phyloP scores from a whole-genome alignment of 2,113 vertebrate genomes.

The Callaeas wilsoni region DNA sequence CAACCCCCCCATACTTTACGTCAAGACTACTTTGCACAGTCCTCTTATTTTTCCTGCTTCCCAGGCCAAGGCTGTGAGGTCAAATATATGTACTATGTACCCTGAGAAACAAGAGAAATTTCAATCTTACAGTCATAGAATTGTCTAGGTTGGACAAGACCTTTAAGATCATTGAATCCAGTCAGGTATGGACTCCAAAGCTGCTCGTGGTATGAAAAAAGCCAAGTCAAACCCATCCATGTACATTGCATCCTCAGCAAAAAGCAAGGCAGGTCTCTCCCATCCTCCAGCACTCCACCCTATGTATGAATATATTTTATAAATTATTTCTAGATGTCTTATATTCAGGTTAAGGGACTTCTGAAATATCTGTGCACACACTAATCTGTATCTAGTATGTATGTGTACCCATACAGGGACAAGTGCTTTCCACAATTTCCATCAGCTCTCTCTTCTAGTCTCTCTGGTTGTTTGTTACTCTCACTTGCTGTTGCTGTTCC shows the following conservation, averaged over 20 bases:
- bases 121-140: neutral
- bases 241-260: neutral
- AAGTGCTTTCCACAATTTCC: neutral
- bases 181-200: neutral
- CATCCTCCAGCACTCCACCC: neutral
- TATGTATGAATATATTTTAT: neutral
- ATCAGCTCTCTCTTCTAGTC: neutral
- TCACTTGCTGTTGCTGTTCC: slow-evolving; percentile 1
- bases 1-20: rapidly evolving
- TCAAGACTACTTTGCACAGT: neutral
- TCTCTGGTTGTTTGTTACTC: neutral
- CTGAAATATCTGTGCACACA: neutral
- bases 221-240: neutral
- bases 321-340: neutral
- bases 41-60: neutral
- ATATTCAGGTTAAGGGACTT: neutral
- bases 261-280: neutral
- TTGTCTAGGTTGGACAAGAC: neutral
- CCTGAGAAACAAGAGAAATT: neutral
- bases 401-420: neutral
- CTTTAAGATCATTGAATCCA: neutral
- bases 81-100: neutral
- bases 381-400: neutral
- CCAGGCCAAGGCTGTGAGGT: neutral
- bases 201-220: neutral